A percentile compares a stretch with the other conserved stretches of the same genome.
phyloP scores from a whole-genome alignment of 2,113 vertebrate species.

The Thunnus thynnus region DNA sequence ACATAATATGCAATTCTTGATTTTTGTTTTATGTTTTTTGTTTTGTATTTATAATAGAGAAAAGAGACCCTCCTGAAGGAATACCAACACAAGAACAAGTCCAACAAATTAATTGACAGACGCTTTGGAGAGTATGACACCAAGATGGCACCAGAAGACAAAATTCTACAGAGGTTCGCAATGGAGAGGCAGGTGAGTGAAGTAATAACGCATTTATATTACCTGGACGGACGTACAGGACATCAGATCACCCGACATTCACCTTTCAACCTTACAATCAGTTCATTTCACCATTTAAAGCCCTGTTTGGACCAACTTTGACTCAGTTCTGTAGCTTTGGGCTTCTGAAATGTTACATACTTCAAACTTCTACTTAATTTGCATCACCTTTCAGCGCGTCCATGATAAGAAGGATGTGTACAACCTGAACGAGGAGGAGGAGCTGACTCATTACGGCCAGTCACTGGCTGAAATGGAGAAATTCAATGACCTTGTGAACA shows the following conservation, averaged over 20 bases:
- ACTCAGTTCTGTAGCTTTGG: background rate
- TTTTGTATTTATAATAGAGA: too few species aligned
- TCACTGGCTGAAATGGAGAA: conserved; percentile 97
- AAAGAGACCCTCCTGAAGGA: conserved; percentile 94
- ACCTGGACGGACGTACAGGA: background rate
- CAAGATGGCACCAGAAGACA: conserved; percentile 92
- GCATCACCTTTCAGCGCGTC: conserved; percentile 81
- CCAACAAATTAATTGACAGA: conserved; percentile 90
- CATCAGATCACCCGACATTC: background rate
- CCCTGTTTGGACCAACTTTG: background rate
- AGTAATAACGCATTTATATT: background rate
- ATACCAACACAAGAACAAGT: conserved; percentile 90
- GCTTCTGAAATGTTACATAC: background rate
- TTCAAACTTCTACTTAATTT: background rate
- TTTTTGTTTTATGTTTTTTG: conserved; percentile 17
- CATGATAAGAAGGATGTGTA: conserved; percentile 91
- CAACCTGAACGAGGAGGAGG: conserved; percentile 97
- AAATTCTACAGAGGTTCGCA: conserved; percentile 92
- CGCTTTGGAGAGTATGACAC: conserved; percentile 93
- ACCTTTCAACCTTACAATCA: too few species aligned
- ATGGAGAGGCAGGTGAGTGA: conserved; percentile 94
- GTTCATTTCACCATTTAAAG: too few species aligned
- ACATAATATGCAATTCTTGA: background rate
- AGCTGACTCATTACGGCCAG: conserved; percentile 96
- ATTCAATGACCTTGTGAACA: conserved; percentile 88